phyloP scores from a whole-genome alignment of 2,888 invertebrate species.

The Epicampocera succincta region DNA sequence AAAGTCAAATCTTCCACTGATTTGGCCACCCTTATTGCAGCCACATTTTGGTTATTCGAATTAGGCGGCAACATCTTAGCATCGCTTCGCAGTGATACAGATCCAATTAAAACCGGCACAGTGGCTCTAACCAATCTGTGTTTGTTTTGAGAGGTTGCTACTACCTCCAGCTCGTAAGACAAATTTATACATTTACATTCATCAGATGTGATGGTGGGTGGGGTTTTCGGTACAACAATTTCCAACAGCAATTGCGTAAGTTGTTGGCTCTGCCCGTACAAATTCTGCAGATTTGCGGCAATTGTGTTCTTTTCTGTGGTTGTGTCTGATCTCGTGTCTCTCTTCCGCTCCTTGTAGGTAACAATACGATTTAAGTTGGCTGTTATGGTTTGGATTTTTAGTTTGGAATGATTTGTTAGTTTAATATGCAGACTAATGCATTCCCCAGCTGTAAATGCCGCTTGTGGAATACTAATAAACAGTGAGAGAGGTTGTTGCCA shows the following conservation, averaged over 20 bases:
- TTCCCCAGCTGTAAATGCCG: slow-evolving; percentile 74
- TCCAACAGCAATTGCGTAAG: slow-evolving; percentile 74
- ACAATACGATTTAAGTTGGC: slow-evolving; percentile 75
- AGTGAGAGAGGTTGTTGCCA: slow-evolving; percentile 75
- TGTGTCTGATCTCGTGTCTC: slow-evolving; percentile 69
- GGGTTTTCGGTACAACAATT: slow-evolving; percentile 72
- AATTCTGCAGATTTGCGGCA: slow-evolving; percentile 29
- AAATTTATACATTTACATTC: slow-evolving; percentile 75
- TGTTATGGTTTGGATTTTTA: slow-evolving; percentile 72
- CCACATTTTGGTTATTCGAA: slow-evolving; percentile 7
- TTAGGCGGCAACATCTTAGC: slow-evolving; percentile 7
- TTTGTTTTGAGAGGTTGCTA: slow-evolving; percentile 68
- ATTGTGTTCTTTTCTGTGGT: slow-evolving; percentile 70
- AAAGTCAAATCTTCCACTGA: slow-evolving; percentile 66
- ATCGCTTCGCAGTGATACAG: slow-evolving; percentile 59
- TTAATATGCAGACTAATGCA: slow-evolving; percentile 75
- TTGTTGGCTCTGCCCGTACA: slow-evolving; percentile 39
- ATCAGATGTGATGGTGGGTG: slow-evolving; percentile 71
- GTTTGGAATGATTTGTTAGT: slow-evolving; percentile 73
- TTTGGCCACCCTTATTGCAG: slow-evolving; percentile 33
- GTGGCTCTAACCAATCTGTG: slow-evolving; percentile 71
- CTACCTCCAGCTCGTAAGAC: slow-evolving; percentile 76
- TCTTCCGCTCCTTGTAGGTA: slow-evolving; percentile 71
- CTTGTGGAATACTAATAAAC: slow-evolving; percentile 74
- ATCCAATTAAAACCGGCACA: slow-evolving; percentile 75